These are phyloP conservation scores for Cyclopterus lumpus DNA, from an alignment of 2,797 vertebrate species.

Conservation along the genomic window DNA sequence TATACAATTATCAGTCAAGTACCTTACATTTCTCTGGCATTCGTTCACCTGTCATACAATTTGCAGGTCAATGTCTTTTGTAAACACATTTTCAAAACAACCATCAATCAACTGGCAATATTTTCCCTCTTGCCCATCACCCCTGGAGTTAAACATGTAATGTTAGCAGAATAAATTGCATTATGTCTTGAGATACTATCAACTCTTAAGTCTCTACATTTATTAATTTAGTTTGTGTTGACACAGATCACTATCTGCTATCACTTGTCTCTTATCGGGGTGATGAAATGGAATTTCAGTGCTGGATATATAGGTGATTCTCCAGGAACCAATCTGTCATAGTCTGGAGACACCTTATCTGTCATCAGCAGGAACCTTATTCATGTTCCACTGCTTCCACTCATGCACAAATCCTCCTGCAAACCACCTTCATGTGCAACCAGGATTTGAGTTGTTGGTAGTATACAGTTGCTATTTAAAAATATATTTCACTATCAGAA, in stretches of 20 bases:
- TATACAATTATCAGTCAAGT: too few relatives aligned
- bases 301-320: conserved; percentile 79
- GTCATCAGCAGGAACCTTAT: conserved; percentile 86
- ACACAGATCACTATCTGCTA: conserved; percentile 88
- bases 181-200: conserved; percentile 85
- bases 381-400: conserved; percentile 82
- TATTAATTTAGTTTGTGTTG: conserved; percentile 91
- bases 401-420: conserved; percentile 56
- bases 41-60: too few relatives aligned
- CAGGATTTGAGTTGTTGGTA: conserved; percentile 25
- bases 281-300: conserved; percentile 85
- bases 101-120: conserved; percentile 69
- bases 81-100: conserved; percentile 57
- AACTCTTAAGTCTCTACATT: conserved; percentile 78
- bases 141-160: conserved; percentile 82
- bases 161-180: conserved; percentile 86
- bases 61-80: conserved; percentile 34
- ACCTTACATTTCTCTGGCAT: too few relatives aligned
- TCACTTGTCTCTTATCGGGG: conserved; percentile 83
- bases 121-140: conserved; percentile 63
- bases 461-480: neutral
- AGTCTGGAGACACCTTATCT: conserved; percentile 85
- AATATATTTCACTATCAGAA: neutral
- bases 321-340: conserved; percentile 84
- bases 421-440: conserved; percentile 41